Base-by-base conservation (phyloP, 2,113 vertebrate genomes). In the Martes martes region DNA sequence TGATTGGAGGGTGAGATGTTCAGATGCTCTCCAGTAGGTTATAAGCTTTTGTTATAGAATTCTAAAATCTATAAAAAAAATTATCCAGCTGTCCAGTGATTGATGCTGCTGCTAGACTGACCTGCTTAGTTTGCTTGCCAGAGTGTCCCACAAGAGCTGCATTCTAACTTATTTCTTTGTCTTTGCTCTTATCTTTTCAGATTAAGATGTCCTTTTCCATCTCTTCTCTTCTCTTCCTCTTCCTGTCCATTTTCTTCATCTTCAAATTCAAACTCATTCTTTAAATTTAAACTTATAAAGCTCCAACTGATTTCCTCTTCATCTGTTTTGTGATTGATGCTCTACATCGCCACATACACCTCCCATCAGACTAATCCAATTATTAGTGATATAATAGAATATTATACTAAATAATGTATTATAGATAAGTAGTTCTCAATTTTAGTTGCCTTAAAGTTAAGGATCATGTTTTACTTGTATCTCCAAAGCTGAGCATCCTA, bases 291-390 rank as follows among this genome's bases (percentile, higher is more conserved):
- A 16, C 23, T 55, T 42, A 8, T 2, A 76, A 59, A 26, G 0
- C 1, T 1, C 7, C 7, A 91, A n/a, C 2, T 61, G 76, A 47
- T 21, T 83, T 83, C 69, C 52, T 42, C 10, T 3, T 79, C 10
- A n/a, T 5, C 39, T 47, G 0, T 39, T 63, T 69, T 24, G 18
- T 36, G 18, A 23, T n/a, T 3, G 14, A 36, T 24, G 1, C 9
- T 21, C 15, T 55, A 4, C 1, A 23, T 13, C 31, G 47, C 4
- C 6, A n/a, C 4, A 52, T 28, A 52, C 1, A 23, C 16, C 6
- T 57, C 3, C 28, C 28, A 24, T 2, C 10, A 19, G 55, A 57
- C 7, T 45, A 55, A 36, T n/a, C 55, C 39, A 33, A 33, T 88
- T n/a, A 21, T 24, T 61, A 59, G 19, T 79, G 26, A 83, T 33